These are phyloP conservation scores for Tiliacea citrago DNA, from an alignment of 2,888 invertebrate genomes.

Conservation along the genomic window DNA sequence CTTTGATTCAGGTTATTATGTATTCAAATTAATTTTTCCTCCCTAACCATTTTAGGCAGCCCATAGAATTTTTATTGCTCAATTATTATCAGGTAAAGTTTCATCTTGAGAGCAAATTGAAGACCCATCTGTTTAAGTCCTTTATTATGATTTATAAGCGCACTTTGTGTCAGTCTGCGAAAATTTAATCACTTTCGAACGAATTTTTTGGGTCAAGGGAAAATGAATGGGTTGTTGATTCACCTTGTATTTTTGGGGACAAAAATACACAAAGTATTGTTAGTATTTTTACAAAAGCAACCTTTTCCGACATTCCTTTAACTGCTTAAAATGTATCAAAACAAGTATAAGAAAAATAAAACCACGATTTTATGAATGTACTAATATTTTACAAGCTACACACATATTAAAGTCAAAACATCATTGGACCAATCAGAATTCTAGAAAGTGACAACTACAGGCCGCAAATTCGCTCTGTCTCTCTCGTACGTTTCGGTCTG, in stretches of 20 bases:
- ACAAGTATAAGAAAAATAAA: not conserved
- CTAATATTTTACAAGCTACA: too few species aligned
- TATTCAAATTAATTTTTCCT: conserved; percentile 57
- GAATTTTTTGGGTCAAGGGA: not conserved
- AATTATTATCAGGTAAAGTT: conserved; percentile 48
- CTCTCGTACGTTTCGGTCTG: too few species aligned
- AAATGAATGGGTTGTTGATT: not conserved
- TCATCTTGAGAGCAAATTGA: conserved; percentile 35
- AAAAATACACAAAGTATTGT: not conserved
- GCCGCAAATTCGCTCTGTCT: too few species aligned
- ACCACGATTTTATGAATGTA: not conserved
- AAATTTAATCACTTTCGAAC: conserved; percentile 34
- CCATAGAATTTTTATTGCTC: conserved; percentile 49
- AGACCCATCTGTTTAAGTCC: conserved; percentile 50
- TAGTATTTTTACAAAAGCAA: not conserved
- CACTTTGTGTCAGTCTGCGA: conserved; percentile 25
- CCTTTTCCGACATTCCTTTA: not conserved
- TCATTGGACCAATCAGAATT: too few species aligned
- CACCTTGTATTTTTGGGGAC: not conserved
- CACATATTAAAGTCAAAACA: too few species aligned
- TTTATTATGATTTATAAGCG: conserved; percentile 44
- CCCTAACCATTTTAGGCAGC: conserved; percentile 28
- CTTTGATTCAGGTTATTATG: conserved; percentile 57
- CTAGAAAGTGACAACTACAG: too few species aligned
- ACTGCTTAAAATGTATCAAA: not conserved